These are phyloP conservation scores for Metacarcinus magister DNA, from an alignment of 2,888 invertebrate species.

Conservation along the genomic window DNA sequence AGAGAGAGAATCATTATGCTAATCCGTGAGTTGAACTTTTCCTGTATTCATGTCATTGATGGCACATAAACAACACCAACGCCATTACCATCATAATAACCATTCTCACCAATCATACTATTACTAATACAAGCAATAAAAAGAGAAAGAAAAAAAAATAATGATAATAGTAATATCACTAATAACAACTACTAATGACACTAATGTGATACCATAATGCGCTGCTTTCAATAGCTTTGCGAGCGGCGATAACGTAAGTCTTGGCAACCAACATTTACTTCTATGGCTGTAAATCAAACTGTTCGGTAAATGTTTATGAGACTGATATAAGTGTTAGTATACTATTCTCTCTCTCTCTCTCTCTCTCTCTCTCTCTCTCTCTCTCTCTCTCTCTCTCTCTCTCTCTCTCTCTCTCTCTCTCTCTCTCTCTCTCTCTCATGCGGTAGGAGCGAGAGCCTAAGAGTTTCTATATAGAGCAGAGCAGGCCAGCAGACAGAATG, in stretches of 20 bases:
- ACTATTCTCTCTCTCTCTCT: no score
- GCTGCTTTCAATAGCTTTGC: background rate
- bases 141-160: background rate
- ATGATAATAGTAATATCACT: no score
- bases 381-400: slow-evolving; percentile 1
- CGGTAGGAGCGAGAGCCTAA: background rate
- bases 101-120: background rate
- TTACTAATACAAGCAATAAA: background rate
- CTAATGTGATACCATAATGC: background rate
- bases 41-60: no score
- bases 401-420: slow-evolving; percentile 61
- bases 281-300: background rate
- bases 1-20: no score
- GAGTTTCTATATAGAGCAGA: background rate
- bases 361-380: no score
- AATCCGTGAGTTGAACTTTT: no score
- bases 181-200: background rate
- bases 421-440: slow-evolving; percentile 54
- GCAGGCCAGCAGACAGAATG: background rate
- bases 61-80: no score
- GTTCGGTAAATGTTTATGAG: no score
- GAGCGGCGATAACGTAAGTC: no score
- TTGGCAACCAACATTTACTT: background rate
- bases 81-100: background rate
- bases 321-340: background rate